phyloP scores from a whole-genome alignment of 2,113 vertebrate species.

The Cyprinodon brontotheroides region DNA sequence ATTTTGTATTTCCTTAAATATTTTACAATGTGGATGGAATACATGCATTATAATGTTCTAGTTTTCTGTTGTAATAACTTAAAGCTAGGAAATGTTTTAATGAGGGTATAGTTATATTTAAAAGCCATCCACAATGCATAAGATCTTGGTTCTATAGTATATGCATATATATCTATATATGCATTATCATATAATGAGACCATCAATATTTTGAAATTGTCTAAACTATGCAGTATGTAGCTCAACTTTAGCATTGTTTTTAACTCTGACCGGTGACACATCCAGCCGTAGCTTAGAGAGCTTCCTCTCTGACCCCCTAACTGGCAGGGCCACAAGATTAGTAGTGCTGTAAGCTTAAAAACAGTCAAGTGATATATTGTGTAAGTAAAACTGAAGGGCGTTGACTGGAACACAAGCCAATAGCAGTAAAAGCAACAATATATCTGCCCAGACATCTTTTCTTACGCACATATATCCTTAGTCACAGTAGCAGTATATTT shows the following conservation, averaged over 20 bases:
- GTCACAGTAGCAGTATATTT: slow-evolving; percentile 10
- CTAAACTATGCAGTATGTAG: not conserved
- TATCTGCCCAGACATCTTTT: slow-evolving; percentile 56
- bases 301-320: slow-evolving; percentile 17
- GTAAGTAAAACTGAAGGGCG: slow-evolving; percentile 69
- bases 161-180: not conserved
- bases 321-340: slow-evolving; percentile 26
- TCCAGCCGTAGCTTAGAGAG: slow-evolving; percentile 21
- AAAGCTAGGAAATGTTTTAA: too few species aligned
- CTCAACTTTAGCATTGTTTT: slow-evolving; percentile 14
- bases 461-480: slow-evolving; percentile 42
- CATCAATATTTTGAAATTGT: not conserved
- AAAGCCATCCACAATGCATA: too few species aligned
- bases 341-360: slow-evolving; percentile 37
- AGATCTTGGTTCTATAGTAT: not conserved
- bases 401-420: slow-evolving; percentile 69
- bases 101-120: too few species aligned
- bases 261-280: slow-evolving; percentile 20
- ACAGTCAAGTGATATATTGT: slow-evolving; percentile 69
- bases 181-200: not conserved
- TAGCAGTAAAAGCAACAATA: slow-evolving; percentile 69
- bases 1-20: too few species aligned
- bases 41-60: too few species aligned
- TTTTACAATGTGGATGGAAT: too few species aligned
- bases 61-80: too few species aligned